These are phyloP conservation scores for Anhinga rufa DNA, from an alignment of 2,113 vertebrate species.

Conservation along the genomic window DNA sequence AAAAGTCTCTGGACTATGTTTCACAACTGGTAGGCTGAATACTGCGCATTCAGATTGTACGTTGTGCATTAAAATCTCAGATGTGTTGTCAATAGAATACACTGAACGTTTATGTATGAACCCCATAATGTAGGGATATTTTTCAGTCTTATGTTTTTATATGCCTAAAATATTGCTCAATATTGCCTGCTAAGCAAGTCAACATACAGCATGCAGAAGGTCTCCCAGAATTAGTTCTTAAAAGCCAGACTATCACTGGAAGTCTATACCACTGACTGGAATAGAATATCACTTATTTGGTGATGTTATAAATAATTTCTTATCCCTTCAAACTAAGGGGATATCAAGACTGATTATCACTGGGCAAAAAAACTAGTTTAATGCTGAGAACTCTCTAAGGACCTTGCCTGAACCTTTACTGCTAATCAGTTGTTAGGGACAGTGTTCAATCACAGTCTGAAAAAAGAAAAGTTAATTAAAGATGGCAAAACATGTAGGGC, in stretches of 20 bases:
- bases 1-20: background rate
- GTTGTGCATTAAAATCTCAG: background rate
- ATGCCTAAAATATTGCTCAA: background rate
- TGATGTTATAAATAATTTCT: background rate
- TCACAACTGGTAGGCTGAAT: background rate
- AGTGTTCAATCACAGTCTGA: background rate
- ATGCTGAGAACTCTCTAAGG: background rate
- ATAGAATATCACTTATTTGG: background rate
- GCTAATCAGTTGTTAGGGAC: background rate
- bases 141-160: background rate
- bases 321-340: background rate
- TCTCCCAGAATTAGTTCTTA: background rate
- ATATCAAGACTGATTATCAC: background rate
- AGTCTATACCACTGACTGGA: too few species aligned
- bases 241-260: background rate
- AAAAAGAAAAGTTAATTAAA: background rate
- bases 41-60: background rate
- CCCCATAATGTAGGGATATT: background rate
- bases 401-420: background rate
- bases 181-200: background rate
- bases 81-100: background rate
- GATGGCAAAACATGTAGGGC: background rate
- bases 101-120: background rate
- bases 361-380: background rate
- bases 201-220: background rate